Conservation (phyloP, 30 jellyfish, hydroid and myxozoan genomes). For the Cassiopea andromeda region DNA sequence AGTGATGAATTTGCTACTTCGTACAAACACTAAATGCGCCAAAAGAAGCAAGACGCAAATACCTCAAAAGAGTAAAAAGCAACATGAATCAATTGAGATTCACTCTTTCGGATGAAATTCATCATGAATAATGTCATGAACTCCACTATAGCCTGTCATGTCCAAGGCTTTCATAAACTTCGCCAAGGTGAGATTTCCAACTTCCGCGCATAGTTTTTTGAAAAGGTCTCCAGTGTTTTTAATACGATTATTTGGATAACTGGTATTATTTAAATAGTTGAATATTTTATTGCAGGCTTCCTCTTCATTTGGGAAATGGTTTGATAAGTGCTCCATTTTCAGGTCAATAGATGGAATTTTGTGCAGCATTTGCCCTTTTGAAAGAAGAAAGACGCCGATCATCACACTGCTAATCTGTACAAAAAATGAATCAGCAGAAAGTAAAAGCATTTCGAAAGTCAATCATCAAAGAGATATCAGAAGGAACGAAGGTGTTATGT, state of each 20-base stretch:
- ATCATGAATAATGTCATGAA: not conserved
- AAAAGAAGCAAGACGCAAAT: too few species aligned
- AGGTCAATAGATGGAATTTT: not conserved
- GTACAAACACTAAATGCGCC: too few species aligned
- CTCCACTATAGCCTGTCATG: not conserved
- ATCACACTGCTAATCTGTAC: too few species aligned
- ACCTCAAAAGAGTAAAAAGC: too few species aligned
- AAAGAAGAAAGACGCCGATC: not conserved
- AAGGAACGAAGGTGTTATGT: too few species aligned
- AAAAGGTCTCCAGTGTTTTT: not conserved
- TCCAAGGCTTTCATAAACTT: not conserved
- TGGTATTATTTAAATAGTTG: too few species aligned
- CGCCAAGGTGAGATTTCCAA: not conserved
- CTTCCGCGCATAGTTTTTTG: not conserved
- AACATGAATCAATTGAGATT: too few species aligned
- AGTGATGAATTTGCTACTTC: too few species aligned
- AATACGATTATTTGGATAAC: not conserved
- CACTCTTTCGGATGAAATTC: not conserved
- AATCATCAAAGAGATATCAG: too few species aligned
- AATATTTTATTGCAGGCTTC: not conserved
- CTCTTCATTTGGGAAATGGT: not conserved
- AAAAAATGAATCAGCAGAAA: too few species aligned
- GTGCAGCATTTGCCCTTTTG: not conserved
- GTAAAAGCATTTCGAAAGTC: too few species aligned
- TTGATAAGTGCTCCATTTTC: not conserved